Base-by-base conservation (phyloP, 1,140 invertebrate species). In the Diachasmimorpha longicaudata region DNA sequence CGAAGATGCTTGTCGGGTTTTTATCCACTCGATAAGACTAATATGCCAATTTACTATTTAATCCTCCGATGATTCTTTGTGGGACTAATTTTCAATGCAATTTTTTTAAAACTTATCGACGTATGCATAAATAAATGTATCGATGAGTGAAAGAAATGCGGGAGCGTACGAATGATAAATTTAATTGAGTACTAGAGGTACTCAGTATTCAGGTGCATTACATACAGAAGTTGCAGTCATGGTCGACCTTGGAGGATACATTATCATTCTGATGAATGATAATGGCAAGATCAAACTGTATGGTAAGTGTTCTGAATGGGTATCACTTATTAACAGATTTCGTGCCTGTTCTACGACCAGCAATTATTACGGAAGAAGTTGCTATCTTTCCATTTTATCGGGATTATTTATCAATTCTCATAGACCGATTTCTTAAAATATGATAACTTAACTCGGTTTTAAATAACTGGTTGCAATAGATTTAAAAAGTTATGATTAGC, bases 221-320 rank as follows among this genome's bases (percentile, higher is more conserved):
- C 42, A 72, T 55, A n/a, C n/a, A 25, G 46, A 71, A 39, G 42
- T 16, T 42, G 42, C 44, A 68, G 90, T 87, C 85, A 94, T 95
- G 91, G 96, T 98, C 83, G 97, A 98, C 91, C 91, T 98, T 85
- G 95, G 96, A 81, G 96, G 97, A 82, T 98, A 98, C 90, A 96
- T 98, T 85, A 98, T 98, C 86, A 97, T 98, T 86, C 91, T 98
- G 83, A 96, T 97, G 77, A 95, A 97, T 90, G 96, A 95, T 81
- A 94, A 95, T 85, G 96, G 97, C 87, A 96, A 96, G 90, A 96
- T 98, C 85, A 98, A 97, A 91, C 91, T 98, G 63, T 98, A 97
- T 86, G 97, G 97, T 97, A 89, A 93, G 95, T 84, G 31, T 31
- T 2, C 31, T 31, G 31, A 3, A 6, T 6, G 6, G 31, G 2